Conservation (phyloP, 2,888 invertebrate species). For the Pterostichus niger region DNA sequence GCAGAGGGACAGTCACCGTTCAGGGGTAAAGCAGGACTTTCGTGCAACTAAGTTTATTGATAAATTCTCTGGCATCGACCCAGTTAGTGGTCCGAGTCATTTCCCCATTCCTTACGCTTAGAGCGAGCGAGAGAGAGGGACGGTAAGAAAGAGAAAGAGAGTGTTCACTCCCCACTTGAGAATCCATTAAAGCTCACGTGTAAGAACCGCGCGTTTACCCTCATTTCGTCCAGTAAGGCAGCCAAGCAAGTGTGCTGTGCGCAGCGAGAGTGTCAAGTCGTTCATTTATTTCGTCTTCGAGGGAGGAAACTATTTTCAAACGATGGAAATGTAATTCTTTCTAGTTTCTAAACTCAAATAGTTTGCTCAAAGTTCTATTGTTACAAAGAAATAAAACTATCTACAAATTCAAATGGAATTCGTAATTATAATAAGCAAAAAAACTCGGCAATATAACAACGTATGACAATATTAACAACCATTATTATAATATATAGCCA, state of each 20-base stretch:
- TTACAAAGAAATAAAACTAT: no score
- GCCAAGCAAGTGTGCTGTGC: neutral
- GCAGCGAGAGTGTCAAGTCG: conserved; percentile 13
- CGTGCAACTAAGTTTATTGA: conserved; percentile 15
- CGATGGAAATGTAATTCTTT: neutral
- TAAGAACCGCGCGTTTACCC: conserved; percentile 23
- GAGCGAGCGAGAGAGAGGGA: neutral
- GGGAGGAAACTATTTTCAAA: conserved; percentile 1
- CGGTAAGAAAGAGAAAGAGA: neutral
- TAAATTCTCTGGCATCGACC: conserved; percentile 6
- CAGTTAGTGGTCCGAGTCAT: conserved; percentile 18
- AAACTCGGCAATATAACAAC: no score
- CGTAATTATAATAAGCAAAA: no score
- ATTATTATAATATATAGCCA: no score
- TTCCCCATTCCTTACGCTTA: neutral
- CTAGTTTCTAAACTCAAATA: no score
- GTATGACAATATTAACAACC: no score
- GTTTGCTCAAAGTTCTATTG: no score
- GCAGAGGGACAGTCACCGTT: neutral
- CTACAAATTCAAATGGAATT: no score
- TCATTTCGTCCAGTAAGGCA: conserved; percentile 8
- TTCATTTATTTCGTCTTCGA: neutral
- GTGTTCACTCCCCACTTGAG: conserved; percentile 37
- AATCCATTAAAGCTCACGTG: conserved; percentile 57
- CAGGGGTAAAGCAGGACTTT: neutral